Conservation (phyloP, 2,888 invertebrate genomes). For the Papilio gigon region DNA sequence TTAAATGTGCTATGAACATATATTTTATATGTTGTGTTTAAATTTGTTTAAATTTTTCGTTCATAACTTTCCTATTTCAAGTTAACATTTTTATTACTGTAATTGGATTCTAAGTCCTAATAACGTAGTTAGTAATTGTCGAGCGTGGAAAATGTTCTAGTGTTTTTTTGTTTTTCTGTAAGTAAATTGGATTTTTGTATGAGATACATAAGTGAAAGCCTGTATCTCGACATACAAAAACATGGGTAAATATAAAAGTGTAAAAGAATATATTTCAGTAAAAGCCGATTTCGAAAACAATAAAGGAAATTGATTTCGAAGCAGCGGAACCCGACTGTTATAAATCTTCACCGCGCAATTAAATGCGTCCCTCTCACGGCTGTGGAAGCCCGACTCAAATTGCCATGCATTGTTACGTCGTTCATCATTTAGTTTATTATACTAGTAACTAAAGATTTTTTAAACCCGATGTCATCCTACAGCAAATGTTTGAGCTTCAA, state of each 20-base stretch:
- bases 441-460: not conserved
- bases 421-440: not conserved
- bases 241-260: not conserved
- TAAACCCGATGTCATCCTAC: not conserved
- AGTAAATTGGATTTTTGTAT: no score
- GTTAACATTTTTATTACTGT: no score
- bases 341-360: conserved; percentile 8
- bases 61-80: no score
- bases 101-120: no score
- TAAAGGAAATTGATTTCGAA: not conserved
- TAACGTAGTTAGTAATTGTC: no score
- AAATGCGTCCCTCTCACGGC: conserved; percentile 5
- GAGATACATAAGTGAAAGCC: no score
- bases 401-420: not conserved
- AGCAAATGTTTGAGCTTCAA: no score
- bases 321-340: not conserved
- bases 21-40: not conserved
- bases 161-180: no score
- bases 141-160: no score
- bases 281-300: not conserved
- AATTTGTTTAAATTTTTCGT: no score
- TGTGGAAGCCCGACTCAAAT: conserved; percentile 1
- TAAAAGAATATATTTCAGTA: not conserved
- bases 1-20: not conserved
- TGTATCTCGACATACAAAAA: no score